Evolutionary conservation across 2,888 invertebrate species (phyloP).

Genomic region (Eristalinus aeneus): DNA sequence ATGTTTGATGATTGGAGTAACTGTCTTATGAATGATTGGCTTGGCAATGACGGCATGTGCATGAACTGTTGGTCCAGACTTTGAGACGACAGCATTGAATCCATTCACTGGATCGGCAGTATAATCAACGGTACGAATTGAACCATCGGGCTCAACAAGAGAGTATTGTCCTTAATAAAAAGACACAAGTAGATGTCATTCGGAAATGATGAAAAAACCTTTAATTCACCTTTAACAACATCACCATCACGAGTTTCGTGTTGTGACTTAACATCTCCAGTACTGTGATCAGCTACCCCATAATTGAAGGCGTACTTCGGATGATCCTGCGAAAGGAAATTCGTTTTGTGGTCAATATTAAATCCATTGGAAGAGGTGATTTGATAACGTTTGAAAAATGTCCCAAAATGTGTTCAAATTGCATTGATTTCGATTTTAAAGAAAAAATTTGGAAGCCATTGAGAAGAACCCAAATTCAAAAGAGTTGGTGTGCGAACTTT

Average conservation of each 20-base stretch:
- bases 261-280: conserved; percentile 84
- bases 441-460: neutral
- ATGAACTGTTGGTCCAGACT: conserved; percentile 80
- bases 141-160: conserved; percentile 80
- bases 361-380: conserved; percentile 19
- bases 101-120: conserved; percentile 80
- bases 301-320: conserved; percentile 85
- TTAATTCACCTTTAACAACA: conserved; percentile 83
- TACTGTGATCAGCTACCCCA: conserved; percentile 84
- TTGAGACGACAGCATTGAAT: conserved; percentile 80
- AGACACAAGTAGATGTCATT: neutral
- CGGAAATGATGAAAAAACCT: neutral
- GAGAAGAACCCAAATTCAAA: conserved; percentile 5
- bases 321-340: conserved; percentile 80
- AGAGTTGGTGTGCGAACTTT: conserved; percentile 37
- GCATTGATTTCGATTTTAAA: too few species aligned
- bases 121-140: conserved; percentile 80
- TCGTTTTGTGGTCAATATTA: neutral
- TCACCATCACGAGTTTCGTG: conserved; percentile 85
- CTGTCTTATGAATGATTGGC: conserved; percentile 76
- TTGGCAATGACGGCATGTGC: conserved; percentile 78
- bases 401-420: too few species aligned
- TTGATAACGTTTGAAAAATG: neutral
- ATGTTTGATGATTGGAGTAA: conserved; percentile 76
- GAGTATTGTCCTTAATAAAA: conserved; percentile 79